phyloP scores from a whole-genome alignment of 2,888 invertebrate genomes.

The Dorcus hopei region DNA sequence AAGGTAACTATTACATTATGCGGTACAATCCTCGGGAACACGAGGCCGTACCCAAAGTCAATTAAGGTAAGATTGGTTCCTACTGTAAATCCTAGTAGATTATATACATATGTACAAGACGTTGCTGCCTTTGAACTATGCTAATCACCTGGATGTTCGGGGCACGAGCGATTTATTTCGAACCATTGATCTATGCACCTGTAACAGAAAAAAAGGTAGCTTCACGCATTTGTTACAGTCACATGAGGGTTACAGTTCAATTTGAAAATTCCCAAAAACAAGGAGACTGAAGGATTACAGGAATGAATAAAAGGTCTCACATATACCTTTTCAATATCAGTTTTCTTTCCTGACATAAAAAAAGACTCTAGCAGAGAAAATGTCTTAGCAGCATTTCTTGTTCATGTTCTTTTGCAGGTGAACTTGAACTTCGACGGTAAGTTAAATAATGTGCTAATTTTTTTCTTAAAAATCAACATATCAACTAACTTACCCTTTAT shows the following conservation, averaged over 20 bases:
- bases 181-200: constrained; percentile 99
- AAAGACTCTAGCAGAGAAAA: no score
- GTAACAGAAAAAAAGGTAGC: constrained; percentile 43
- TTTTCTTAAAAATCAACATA: constrained; percentile 5
- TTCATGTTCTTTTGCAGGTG: no score
- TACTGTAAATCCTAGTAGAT: constrained; percentile 32
- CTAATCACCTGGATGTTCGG: constrained; percentile 97
- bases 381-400: no score
- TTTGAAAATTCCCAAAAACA: no score
- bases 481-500: constrained; percentile 77
- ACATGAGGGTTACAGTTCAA: no score
- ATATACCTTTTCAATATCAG: no score
- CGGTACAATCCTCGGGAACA: background rate
- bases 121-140: constrained; percentile 27
- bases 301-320: no score
- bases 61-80: constrained; percentile 33
- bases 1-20: background rate
- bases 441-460: no score
- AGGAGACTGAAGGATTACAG: no score
- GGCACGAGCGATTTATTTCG: constrained; percentile 97
- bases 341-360: no score
- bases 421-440: no score
- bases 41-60: background rate
- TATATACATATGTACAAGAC: constrained; percentile 40
- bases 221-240: no score